Evolutionary conservation across 2,888 invertebrate genomes (phyloP), one percentile per base, ranked within the genome.

Genomic region (Plagiodera versicolora): DNA sequence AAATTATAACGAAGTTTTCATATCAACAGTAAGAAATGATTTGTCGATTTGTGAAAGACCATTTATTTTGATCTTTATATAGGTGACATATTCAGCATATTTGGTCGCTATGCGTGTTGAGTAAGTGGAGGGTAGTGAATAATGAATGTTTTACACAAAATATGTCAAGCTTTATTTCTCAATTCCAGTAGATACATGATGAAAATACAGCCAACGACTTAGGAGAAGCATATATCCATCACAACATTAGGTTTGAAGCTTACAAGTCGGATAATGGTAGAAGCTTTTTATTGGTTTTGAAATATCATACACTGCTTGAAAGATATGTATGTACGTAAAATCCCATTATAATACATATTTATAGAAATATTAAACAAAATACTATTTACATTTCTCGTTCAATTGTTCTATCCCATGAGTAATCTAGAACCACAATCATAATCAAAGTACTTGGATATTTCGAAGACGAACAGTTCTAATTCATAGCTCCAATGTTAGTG

Each of bases 161-260:
- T 80, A 80, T 76, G 78, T 74, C 75, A 72, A 80, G 80, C 80
- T 80, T 80, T 80, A 80, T 79, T 80, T 76, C 77, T 78, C 78
- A 79, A 72, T 76, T 72, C 70, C 72, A 75, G 64, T 70, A 75
- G 75, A 75, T 78, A 79, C 77, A 77, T 61, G 72, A 76, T 74
- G 72, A 71, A 69, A 74, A 75, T 75, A 77, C 74, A 77, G 67
- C 63, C 61, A 75, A 77, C 74, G 72, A 72, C 72, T 77, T 77
- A 78, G 77, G 74, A 77, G 75, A 79, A 79, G 79, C 79, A 75
- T 75, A 77, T 75, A 75, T 61, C 63, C 44, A 54, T 60, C 61
- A n/a, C n/a, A 70, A 70, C 69, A 67, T 69, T 73, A 71, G 58
- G 66, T 60, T 70, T 72, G 71, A 75, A 75, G 75, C 75, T 72